Evolutionary conservation across 2,113 vertebrate species (phyloP).

Genomic region (Isurus oxyrinchus): DNA sequence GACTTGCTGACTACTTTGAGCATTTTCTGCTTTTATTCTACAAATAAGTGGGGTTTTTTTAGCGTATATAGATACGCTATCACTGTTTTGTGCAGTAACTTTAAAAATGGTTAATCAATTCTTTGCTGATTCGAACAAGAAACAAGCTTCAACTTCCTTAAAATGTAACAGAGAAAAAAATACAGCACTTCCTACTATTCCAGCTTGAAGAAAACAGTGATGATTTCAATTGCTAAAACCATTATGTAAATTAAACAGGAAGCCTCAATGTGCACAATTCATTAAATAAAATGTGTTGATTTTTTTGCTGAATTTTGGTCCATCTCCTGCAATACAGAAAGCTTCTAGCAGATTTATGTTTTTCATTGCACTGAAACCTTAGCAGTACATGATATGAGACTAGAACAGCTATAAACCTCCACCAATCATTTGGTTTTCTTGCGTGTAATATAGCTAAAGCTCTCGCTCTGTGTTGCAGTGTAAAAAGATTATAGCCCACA

Average conservation of each 20-base stretch:
- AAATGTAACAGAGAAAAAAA: not conserved
- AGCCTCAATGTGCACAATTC: not conserved
- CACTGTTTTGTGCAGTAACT: too few relatives aligned
- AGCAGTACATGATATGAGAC: not conserved
- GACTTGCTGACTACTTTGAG: not conserved
- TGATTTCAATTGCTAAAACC: not conserved
- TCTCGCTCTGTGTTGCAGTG: not conserved
- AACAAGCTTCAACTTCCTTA: not conserved
- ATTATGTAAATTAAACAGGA: not conserved
- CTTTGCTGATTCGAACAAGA: not conserved
- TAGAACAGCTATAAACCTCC: not conserved
- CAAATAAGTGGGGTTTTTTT: not conserved
- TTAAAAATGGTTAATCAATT: not conserved
- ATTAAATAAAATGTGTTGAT: not conserved
- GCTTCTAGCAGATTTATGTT: not conserved
- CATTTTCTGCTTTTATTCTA: not conserved
- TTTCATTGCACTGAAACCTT: not conserved
- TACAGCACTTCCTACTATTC: not conserved
- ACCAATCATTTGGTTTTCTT: conserved; percentile 26
- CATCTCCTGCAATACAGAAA: not conserved
- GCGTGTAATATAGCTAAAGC: not conserved
- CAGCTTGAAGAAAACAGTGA: not conserved
- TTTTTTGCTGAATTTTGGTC: not conserved
- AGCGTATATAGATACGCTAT: not conserved
- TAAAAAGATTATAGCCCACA: conserved; percentile 20